These are phyloP conservation scores for Harpalus rubripes DNA, from an alignment of 2,888 invertebrate genomes.

Conservation along the genomic window DNA sequence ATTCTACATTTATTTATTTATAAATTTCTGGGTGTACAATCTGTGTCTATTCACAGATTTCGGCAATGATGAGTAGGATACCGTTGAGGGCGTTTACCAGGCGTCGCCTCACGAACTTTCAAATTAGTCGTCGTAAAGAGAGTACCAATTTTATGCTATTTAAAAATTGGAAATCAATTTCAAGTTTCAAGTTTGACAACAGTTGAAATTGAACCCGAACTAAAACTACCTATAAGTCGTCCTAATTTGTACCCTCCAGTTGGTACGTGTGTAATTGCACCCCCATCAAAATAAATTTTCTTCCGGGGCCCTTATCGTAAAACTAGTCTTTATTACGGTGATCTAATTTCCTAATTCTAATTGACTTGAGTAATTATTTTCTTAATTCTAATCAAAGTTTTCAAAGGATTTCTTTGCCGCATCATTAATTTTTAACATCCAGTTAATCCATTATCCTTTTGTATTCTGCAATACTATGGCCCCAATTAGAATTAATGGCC, in stretches of 20 bases:
- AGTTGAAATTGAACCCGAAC: not conserved
- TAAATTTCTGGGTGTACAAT: too few relatives aligned
- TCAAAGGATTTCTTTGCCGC: not conserved
- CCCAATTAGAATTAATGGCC: not conserved
- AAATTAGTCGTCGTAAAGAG: too few relatives aligned
- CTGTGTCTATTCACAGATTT: too few relatives aligned
- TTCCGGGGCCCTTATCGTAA: not conserved
- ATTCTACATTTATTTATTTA: too few relatives aligned
- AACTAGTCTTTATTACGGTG: constrained; percentile 2
- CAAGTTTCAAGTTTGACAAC: too few relatives aligned
- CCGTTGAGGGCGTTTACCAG: too few relatives aligned
- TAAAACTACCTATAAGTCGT: not conserved
- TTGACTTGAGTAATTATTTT: constrained; percentile 7
- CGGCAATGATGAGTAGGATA: too few relatives aligned
- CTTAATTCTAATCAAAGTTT: constrained; percentile 3
- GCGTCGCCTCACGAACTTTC: too few relatives aligned
- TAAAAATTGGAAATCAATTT: too few relatives aligned
- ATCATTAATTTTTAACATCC: not conserved
- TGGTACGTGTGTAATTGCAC: not conserved
- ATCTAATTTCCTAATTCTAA: not conserved
- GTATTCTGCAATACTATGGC: not conserved
- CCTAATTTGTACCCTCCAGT: not conserved
- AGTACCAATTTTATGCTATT: too few relatives aligned
- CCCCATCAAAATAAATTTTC: not conserved
- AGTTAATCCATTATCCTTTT: constrained; percentile 6